A percentile compares a stretch with the other conserved stretches of the same genome.
These are phyloP conservation scores for Zaprionus lineosus DNA, from an alignment of 2,888 invertebrate genomes.

Conservation along the genomic window DNA sequence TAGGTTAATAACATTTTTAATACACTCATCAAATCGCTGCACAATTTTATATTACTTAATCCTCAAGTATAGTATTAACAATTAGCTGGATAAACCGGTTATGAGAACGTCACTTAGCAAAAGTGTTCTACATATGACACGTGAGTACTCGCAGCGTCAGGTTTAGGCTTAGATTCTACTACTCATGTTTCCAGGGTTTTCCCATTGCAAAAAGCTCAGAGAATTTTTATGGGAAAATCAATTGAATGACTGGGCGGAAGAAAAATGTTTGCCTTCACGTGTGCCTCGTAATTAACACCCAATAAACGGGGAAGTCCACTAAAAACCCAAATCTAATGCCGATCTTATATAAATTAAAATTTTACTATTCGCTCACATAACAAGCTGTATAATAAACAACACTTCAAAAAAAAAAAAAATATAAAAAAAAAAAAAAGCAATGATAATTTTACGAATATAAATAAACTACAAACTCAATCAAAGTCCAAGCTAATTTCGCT, in stretches of 20 bases:
- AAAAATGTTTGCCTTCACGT: no score
- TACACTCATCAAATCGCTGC: conserved; percentile 26
- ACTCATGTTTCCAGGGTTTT: conserved; percentile 55
- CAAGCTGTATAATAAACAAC: conserved; percentile 28
- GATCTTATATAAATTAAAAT: conserved; percentile 17
- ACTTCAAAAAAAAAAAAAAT: no score
- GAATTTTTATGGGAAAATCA: no score
- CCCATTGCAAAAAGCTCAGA: no score
- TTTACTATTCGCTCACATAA: conserved; percentile 11
- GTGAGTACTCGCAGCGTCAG: conserved; percentile 13
- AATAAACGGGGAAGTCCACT: conserved; percentile 45
- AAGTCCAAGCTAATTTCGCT: conserved; percentile 42
- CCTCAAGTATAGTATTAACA: conserved; percentile 12
- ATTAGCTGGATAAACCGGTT: conserved; percentile 44
- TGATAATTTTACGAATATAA: conserved; percentile 15
- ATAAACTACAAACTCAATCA: conserved; percentile 21
- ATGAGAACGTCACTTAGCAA: conserved; percentile 52
- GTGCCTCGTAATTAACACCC: conserved; percentile 31
- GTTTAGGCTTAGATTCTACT: conserved; percentile 17
- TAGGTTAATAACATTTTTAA: conserved; percentile 18
- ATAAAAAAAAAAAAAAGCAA: no score
- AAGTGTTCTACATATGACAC: conserved; percentile 12
- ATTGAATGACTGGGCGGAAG: no score
- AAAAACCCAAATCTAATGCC: conserved; percentile 17
- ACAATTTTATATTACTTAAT: conserved; percentile 4